phyloP scores from a whole-genome alignment of 92 coral and sea anemone species.

The Muricea muricata region DNA sequence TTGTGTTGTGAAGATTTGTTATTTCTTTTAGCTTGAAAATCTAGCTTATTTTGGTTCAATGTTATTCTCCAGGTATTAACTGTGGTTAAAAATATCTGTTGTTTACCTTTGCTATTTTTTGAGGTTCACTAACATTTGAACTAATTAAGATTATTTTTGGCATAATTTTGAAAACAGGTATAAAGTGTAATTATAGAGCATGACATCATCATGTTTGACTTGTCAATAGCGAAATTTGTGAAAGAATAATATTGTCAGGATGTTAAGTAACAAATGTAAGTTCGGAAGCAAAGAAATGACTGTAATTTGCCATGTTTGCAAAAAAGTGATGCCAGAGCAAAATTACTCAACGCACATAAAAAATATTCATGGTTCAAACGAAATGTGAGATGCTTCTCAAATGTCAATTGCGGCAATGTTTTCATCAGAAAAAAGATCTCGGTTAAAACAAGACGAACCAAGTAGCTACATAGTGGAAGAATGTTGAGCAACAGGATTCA shows the following conservation, averaged over 20 bases:
- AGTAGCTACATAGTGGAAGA: background rate
- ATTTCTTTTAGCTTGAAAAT: too few species aligned
- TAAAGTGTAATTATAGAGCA: too few species aligned
- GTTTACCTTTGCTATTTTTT: too few species aligned
- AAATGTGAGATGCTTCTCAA: slow-evolving; percentile 3
- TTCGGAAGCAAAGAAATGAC: background rate
- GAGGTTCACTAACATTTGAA: too few species aligned
- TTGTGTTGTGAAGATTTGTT: too few species aligned
- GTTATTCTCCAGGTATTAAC: too few species aligned
- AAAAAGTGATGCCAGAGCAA: background rate
- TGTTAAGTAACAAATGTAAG: background rate
- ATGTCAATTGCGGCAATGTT: background rate
- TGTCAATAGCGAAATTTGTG: too few species aligned
- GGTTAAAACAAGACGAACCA: background rate
- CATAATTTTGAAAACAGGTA: too few species aligned
- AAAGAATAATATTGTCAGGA: background rate
- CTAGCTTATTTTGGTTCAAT: too few species aligned
- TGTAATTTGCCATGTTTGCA: background rate
- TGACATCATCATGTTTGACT: too few species aligned
- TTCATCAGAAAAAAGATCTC: background rate
- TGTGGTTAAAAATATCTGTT: too few species aligned
- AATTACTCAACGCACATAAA: background rate
- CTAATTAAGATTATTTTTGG: too few species aligned
- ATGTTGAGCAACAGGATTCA: background rate
- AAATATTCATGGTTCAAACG: background rate